Evolutionary conservation across 2,797 vertebrate genomes (phyloP), one percentile per base, ranked within the genome.

Genomic region (Monodelphis domestica): DNA sequence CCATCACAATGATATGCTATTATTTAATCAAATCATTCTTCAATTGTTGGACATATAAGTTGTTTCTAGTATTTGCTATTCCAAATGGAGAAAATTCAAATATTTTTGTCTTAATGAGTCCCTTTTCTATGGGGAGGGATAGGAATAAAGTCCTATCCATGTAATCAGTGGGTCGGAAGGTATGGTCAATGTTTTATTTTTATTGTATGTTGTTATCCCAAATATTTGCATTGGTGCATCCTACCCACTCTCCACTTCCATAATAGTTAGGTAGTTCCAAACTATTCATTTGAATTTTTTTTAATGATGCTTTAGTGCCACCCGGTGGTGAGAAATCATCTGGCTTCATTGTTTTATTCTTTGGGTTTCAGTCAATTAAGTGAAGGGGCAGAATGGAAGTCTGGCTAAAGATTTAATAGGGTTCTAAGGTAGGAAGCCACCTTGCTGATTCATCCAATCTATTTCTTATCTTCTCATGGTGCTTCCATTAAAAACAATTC

Each of bases 291-390:
- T n/a, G 50, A 10, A 89, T 93, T 78, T 56, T 57, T 29, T 95
- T 52, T 50, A 87, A 14, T 28, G 24, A 15, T 90, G n/a, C 90
- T 97, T 94, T 95, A 95, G 91, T 96, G 95, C 94, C 96, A 95
- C 89, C 95, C 95, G 93, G 94, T 97, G 96, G 94, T 56, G 90
- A 90, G 94, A 93, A 84, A 92, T 88, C 92, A 54, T 78, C 90
- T 89, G 94, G 51, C 63, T 90, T 89, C 54, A 84, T 89, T 26
- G 28, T 52, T 33, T 88, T 0, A 5, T 59, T 52, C 5, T 50
- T 50, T 95, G 53, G 12, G 17, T 59, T 50, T 92, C 90, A 50
- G 12, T 51, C 24, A 53, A 50, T 84, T 84, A 84, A 84, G 38
- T 50, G 12, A 91, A 90, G 88, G 9, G 26, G 89, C 51, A 53